Base-by-base conservation (phyloP, 2,113 vertebrate genomes). In the Oryzias curvinotus region DNA sequence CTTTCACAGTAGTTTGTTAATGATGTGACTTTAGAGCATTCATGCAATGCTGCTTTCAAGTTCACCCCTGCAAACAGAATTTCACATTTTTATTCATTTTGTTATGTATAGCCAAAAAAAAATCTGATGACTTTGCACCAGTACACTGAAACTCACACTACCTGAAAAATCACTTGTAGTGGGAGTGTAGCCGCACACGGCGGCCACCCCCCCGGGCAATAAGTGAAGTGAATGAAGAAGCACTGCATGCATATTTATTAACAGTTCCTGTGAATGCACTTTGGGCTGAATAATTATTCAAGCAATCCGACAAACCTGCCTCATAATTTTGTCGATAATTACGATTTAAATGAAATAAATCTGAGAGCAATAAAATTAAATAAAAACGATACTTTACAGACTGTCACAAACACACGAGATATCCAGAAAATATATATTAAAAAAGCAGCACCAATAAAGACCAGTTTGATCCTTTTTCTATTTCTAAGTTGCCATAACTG, bases 231-330 rank as follows among this genome's bases (percentile, higher is more conserved):
- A 71, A 79, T 81, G 58, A n/a, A 42, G 21, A 68, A 83, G 48
- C 50, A 70, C 62, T 30, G 52, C 55, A 75, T 88, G 68, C 66
- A 65, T 77, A 84, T 77, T 83, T 65, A 84, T 86, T 56, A 74
- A 68, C 19, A 60, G 61, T 79, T 64, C 50, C 52, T 57, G 68
- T 63, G 62, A 75, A 81, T 62, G 23, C 62, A 73, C 21, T 55
- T 26, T 48, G 36, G 55, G 67, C 60, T 78, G 59, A 85, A 76
- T 81, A 73, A 81, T 67, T 78, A 73, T 17, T 13, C 6, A 62
- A 75, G 23, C 26, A 62, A 51, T 71, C 48, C 59, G 25, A 68
- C 62, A 49, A 77, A 73, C 63, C 58, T 60, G 53, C 19, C 60
- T 69, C 43, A 41, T 45, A 55, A 26, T 74, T 5, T 3, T 65